phyloP scores from a whole-genome alignment of 1,140 invertebrate genomes.

The Trachymyrmex cornetzi region DNA sequence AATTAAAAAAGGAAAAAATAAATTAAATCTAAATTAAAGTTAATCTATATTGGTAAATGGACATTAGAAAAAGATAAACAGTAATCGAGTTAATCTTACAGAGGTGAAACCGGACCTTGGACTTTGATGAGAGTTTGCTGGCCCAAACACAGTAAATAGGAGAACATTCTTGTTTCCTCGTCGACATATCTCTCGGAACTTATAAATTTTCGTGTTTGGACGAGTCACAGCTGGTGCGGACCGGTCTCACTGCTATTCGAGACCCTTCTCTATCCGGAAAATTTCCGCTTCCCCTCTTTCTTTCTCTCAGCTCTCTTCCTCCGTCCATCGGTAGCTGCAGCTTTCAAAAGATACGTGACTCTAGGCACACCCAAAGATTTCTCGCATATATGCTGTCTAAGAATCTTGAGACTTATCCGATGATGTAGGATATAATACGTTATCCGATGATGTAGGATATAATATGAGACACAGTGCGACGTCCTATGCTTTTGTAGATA shows the following conservation, averaged over 20 bases:
- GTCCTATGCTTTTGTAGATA: neutral
- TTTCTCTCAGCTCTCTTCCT: neutral
- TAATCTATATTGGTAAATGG: no score
- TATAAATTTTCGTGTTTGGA: slow-evolving; percentile 82
- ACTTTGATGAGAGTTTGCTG: no score
- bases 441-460: slow-evolving; percentile 30
- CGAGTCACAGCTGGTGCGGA: slow-evolving; percentile 73
- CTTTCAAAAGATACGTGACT: slow-evolving; percentile 73
- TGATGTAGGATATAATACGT: slow-evolving; percentile 6
- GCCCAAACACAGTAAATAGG: neutral
- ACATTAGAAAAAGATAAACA: no score
- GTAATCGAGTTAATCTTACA: no score
- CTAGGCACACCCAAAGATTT: slow-evolving; percentile 67
- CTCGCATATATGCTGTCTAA: slow-evolving; percentile 47
- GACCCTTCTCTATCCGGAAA: slow-evolving; percentile 63
- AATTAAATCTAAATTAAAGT: no score
- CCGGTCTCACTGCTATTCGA: slow-evolving; percentile 61
- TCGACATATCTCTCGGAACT: slow-evolving; percentile 57
- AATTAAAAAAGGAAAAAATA: no score
- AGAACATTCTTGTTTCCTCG: slow-evolving; percentile 25
- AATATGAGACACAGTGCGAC: neutral
- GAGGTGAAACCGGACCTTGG: no score
- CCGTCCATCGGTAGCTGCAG: slow-evolving; percentile 62
- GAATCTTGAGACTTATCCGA: slow-evolving; percentile 33
- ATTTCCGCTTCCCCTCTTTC: slow-evolving; percentile 48